Evolutionary conservation across 2,888 invertebrate species (phyloP).

Genomic region (Andrena flavipes): DNA sequence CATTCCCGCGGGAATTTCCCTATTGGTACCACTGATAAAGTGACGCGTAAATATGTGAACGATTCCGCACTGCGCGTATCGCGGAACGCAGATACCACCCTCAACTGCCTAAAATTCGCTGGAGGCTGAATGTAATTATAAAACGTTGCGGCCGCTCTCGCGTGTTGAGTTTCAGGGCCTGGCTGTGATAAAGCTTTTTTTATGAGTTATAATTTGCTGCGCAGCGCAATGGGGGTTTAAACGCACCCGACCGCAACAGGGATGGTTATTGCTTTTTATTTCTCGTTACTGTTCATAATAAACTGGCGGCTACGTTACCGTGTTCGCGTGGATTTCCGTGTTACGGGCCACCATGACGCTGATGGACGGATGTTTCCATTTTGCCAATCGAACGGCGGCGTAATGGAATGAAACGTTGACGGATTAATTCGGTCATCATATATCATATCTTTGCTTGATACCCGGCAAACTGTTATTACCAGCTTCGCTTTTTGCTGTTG

Average conservation of each 20-base stretch:
- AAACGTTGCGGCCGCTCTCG: slow-evolving; percentile 25
- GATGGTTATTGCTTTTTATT: neutral
- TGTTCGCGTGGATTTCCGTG: neutral
- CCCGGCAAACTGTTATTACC: slow-evolving; percentile 67
- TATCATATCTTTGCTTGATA: slow-evolving; percentile 63
- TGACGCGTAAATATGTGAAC: slow-evolving; percentile 68
- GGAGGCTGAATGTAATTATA: slow-evolving; percentile 50
- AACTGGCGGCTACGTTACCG: neutral
- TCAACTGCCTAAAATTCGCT: slow-evolving; percentile 6
- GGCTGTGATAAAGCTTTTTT: slow-evolving; percentile 11
- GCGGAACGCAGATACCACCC: slow-evolving; percentile 1
- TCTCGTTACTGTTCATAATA: neutral
- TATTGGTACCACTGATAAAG: slow-evolving; percentile 62
- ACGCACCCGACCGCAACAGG: neutral
- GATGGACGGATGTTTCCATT: neutral
- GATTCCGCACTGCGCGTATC: slow-evolving; percentile 61
- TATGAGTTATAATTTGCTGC: slow-evolving; percentile 22
- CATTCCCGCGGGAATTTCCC: slow-evolving; percentile 52
- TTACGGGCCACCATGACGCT: neutral
- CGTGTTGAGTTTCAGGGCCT: slow-evolving; percentile 2
- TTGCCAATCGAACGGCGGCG: slow-evolving; percentile 1
- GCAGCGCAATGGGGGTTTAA: neutral
- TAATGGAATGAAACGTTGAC: slow-evolving; percentile 17
- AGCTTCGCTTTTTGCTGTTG: slow-evolving; percentile 62
- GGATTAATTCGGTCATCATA: slow-evolving; percentile 63